Evolutionary conservation across 1,140 invertebrate genomes (phyloP).

Genomic region (Drosophila willistoni): DNA sequence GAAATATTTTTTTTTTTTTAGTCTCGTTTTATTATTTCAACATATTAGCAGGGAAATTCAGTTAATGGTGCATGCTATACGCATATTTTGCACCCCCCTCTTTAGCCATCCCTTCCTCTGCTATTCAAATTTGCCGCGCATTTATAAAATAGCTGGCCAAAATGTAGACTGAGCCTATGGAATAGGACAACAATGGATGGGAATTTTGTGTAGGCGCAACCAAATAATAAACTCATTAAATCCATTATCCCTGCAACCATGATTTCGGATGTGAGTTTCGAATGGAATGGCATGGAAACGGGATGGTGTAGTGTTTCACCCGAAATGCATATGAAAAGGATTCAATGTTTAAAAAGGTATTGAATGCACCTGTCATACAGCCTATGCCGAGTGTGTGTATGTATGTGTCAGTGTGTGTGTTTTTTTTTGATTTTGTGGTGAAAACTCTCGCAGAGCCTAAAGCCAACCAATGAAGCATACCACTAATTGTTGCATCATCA

Average conservation of each 20-base stretch:
- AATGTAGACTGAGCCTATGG: conserved; percentile 2
- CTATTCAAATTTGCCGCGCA: too few relatives aligned
- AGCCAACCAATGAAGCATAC: conserved; percentile 38
- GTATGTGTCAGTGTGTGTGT: too few relatives aligned
- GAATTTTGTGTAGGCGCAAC: conserved; percentile 33
- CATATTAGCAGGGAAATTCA: background rate
- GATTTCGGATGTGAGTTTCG: conserved; percentile 53
- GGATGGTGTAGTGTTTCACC: background rate
- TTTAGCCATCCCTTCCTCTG: background rate
- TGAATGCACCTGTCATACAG: conserved; percentile 21
- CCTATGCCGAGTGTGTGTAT: conserved; percentile 14
- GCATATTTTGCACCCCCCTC: too few relatives aligned
- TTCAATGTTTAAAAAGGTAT: conserved; percentile 68
- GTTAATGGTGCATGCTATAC: background rate
- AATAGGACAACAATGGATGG: conserved; percentile 21
- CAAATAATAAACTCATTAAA: conserved; percentile 81
- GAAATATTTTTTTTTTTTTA: background rate
- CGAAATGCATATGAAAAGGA: background rate
- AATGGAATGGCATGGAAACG: conserved; percentile 3
- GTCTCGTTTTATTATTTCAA: background rate
- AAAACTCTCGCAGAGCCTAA: conserved; percentile 11
- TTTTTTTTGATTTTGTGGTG: conserved; percentile 27
- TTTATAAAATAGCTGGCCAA: conserved; percentile 5
- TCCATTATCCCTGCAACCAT: conserved; percentile 74
- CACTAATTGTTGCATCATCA: conserved; percentile 67